Evolutionary conservation across 2,888 invertebrate genomes (phyloP), one percentile per base, ranked within the genome.

Genomic region (Hirtodrosophila cameraria): DNA sequence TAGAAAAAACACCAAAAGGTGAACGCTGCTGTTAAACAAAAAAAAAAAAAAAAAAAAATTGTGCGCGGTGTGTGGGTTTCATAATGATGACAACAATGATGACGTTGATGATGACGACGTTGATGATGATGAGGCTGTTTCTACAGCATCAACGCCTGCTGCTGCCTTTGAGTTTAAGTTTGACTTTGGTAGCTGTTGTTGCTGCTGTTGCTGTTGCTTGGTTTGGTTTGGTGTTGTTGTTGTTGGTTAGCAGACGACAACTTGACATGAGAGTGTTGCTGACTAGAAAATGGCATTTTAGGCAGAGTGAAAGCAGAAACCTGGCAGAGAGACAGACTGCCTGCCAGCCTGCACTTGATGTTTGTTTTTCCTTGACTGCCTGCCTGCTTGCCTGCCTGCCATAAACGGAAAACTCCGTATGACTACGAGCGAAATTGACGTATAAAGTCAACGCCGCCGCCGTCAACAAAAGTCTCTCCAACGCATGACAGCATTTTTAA

Each of bases 361-460:
- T 71, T 80, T 86, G 80, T 60, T 82, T 63, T 67, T 65, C 49
- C 59, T 49, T 54, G n/a, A n/a, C n/a, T 55, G 42, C 33, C 38
- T 64, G 64, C 54, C 73, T 68, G 59, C 80, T 54, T 55, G 42
- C 33, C 38, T 64, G 64, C 54, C 73, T 68, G 59, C 80, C 72
- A 66, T 76, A 83, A 79, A 71, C 35, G 57, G 60, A 67, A 85
- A 75, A 78, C 75, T 70, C 66, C 45, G 45, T 62, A 53, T 49
- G 41, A 35, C 50, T 46, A 50, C 48, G 54, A 49, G 43, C 64
- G 66, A 80, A 80, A 86, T 80, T 80, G 86, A 86, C 84, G 84
- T 86, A 86, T 75, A 86, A 86, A 80, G 80, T 86, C 80, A 75
- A 67, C 73, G 86, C 58, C 35, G 86, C 58, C 35, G 83, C 49